Evolutionary conservation across 2,888 invertebrate genomes (phyloP).

Genomic region (Acrobasis suavella): DNA sequence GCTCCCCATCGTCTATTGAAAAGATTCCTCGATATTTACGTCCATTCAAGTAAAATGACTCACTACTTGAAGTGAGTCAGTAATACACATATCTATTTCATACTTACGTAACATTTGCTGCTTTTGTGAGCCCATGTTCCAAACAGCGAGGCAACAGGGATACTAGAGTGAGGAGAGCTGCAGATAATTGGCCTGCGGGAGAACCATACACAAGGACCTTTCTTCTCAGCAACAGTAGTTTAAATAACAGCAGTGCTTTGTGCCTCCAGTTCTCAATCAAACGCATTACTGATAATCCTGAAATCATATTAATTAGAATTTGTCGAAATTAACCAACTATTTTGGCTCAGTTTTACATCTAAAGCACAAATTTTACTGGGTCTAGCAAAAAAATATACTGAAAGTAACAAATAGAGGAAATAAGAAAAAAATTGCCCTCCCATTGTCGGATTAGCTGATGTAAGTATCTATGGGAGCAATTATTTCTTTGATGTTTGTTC

Average conservation of each 20-base stretch:
- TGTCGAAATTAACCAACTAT: not conserved
- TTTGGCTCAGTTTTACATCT: too few species aligned
- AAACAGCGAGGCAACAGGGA: conserved; percentile 95
- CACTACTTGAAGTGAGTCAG: too few species aligned
- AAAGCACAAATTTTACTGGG: too few species aligned
- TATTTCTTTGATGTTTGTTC: too few species aligned
- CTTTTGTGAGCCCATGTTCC: conserved; percentile 90
- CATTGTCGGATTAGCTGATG: too few species aligned
- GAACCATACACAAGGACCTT: conserved; percentile 95
- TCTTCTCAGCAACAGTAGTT: conserved; percentile 93
- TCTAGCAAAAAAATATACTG: too few species aligned
- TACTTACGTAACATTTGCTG: conserved; percentile 90
- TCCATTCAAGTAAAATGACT: too few species aligned
- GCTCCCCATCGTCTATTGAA: too few species aligned
- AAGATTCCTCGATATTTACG: too few species aligned
- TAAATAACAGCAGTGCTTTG: conserved; percentile 95
- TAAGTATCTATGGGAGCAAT: too few species aligned
- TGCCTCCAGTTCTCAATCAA: conserved; percentile 94
- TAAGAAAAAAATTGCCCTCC: too few species aligned
- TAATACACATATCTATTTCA: not conserved
- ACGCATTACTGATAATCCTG: conserved; percentile 92
- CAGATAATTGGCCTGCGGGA: conserved; percentile 94
- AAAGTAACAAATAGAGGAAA: too few species aligned
- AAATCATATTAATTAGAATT: conserved; percentile 40
- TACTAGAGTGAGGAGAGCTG: conserved; percentile 92